Evolutionary conservation across 23 tunicate genomes (phyloP).

Genomic region (Halocynthia aurantium): DNA sequence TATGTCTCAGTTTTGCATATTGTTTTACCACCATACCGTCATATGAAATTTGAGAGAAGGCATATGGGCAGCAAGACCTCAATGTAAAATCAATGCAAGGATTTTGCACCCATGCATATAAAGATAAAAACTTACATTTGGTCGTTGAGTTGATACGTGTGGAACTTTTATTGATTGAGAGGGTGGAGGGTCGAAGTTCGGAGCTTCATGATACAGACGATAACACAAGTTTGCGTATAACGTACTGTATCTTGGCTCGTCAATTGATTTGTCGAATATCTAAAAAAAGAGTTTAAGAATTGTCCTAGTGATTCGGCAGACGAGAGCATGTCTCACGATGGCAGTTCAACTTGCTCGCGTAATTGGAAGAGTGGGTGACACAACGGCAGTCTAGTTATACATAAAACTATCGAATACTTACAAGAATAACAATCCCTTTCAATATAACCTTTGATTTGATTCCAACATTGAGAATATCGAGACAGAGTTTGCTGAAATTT

Average conservation of each 20-base stretch:
- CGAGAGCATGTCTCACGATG: not conserved
- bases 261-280: conserved; percentile 90
- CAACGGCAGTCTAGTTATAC: not conserved
- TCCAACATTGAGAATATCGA: conserved; percentile 63
- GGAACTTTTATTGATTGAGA: conserved; percentile 12
- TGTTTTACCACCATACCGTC: too few relatives aligned
- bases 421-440: conserved; percentile 75
- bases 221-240: conserved; percentile 88
- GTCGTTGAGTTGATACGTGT: conserved; percentile 6
- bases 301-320: not conserved
- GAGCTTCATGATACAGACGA: conserved; percentile 90
- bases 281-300: conserved; percentile 4
- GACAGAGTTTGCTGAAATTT: conserved; percentile 73
- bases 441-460: conserved; percentile 57
- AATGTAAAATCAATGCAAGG: too few relatives aligned
- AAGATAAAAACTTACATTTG: conserved; percentile 21
- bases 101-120: too few relatives aligned
- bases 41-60: too few relatives aligned
- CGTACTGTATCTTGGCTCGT: conserved; percentile 88
- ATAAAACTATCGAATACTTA: conserved; percentile 20
- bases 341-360: not conserved
- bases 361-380: not conserved
- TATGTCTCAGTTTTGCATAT: too few relatives aligned
- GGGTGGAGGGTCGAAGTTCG: conserved; percentile 73
- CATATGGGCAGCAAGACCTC: too few relatives aligned